These are phyloP conservation scores for Drosophila mimica DNA, from an alignment of 2,888 invertebrate genomes.

Conservation along the genomic window DNA sequence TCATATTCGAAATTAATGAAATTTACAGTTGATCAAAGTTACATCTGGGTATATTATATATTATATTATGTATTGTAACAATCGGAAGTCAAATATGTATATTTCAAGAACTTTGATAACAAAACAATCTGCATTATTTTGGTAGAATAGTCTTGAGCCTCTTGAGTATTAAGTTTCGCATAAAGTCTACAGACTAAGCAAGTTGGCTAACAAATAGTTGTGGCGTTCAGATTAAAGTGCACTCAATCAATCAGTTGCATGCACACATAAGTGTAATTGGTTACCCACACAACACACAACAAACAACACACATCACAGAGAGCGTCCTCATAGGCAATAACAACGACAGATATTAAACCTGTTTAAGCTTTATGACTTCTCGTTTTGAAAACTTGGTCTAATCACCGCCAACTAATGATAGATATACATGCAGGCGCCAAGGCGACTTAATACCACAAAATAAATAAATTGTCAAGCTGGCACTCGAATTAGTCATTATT, in stretches of 20 bases:
- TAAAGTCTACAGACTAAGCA: background rate
- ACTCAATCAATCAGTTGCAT: constrained; percentile 1
- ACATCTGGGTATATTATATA: background rate
- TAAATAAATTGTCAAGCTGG: constrained; percentile 70
- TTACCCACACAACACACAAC: background rate
- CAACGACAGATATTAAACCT: background rate
- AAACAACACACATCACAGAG: background rate
- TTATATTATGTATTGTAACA: background rate
- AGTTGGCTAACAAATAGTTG: background rate
- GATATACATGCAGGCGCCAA: constrained; percentile 47
- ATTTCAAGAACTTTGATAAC: background rate
- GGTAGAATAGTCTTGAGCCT: background rate
- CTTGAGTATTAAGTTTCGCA: background rate
- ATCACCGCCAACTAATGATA: constrained; percentile 67
- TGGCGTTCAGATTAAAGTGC: constrained; percentile 1
- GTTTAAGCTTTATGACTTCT: constrained; percentile 2
- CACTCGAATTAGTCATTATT: constrained; percentile 80
- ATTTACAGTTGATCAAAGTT: background rate
- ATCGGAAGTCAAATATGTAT: background rate
- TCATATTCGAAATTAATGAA: background rate
- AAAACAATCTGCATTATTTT: background rate
- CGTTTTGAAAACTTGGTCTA: constrained; percentile 15
- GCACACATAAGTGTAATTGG: background rate
- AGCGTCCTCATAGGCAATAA: constrained; percentile 2
- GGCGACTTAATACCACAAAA: constrained; percentile 69